Evolutionary conservation across 2,888 invertebrate species (phyloP).

Genomic region (Caenorhabditis sulstoni): DNA sequence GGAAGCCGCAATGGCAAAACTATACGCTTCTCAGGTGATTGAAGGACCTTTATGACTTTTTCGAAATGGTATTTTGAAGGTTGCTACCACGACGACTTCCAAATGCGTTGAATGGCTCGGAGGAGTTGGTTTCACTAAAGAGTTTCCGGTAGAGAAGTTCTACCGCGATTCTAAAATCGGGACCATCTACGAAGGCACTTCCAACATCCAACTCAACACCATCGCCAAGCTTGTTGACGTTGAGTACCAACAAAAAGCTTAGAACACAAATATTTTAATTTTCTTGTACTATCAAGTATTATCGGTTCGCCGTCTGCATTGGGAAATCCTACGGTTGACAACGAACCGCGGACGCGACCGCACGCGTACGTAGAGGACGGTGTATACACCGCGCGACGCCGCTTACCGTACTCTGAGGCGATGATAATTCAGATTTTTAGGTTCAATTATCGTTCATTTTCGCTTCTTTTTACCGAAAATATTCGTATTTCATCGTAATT

Average conservation of each 20-base stretch:
- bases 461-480: too few species aligned
- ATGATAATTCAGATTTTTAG: too few species aligned
- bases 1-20: constrained; percentile 97
- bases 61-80: constrained; percentile 83
- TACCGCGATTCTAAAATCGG: constrained; percentile 97
- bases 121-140: constrained; percentile 95
- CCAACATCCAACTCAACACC: constrained; percentile 95
- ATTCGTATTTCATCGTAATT: too few species aligned
- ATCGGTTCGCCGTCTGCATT: neutral
- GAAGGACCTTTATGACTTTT: too few species aligned
- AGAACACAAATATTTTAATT: neutral
- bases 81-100: constrained; percentile 90
- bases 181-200: constrained; percentile 97
- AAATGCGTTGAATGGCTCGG: constrained; percentile 99
- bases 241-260: constrained; percentile 74
- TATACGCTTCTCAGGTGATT: constrained; percentile 86
- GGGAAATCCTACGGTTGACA: too few species aligned
- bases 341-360: too few species aligned
- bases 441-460: too few species aligned
- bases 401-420: too few species aligned
- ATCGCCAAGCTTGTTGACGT: constrained; percentile 89
- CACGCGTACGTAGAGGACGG: too few species aligned
- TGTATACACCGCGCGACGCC: too few species aligned
- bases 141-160: constrained; percentile 96
- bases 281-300: neutral